Evolutionary conservation across 2,888 invertebrate species (phyloP).

Genomic region (Xanthorhoe designata): DNA sequence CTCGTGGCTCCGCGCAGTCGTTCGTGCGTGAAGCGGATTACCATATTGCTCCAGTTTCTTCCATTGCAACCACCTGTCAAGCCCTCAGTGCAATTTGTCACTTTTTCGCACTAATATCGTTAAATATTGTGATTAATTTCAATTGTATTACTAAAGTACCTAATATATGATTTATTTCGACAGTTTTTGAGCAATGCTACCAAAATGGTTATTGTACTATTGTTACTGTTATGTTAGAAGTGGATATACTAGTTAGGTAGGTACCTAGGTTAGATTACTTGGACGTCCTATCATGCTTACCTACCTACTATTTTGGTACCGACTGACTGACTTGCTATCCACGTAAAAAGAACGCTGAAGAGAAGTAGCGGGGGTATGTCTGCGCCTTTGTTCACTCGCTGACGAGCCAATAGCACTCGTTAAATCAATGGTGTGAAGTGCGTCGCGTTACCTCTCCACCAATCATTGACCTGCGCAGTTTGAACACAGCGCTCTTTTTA

Average conservation of each 20-base stretch:
- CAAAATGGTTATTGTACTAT: not conserved
- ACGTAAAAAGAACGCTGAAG: too few species aligned
- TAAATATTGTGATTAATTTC: constrained; percentile 12
- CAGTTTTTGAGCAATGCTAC: not conserved
- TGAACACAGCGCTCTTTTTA: too few species aligned
- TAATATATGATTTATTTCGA: not conserved
- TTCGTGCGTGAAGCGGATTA: constrained; percentile 49
- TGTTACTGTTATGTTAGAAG: too few species aligned
- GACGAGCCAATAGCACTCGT: too few species aligned
- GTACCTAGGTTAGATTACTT: not conserved
- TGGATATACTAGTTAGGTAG: not conserved
- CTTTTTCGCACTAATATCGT: constrained; percentile 25
- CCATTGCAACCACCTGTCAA: constrained; percentile 43
- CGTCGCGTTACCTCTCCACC: too few species aligned
- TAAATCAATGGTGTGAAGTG: too few species aligned
- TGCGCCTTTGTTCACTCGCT: too few species aligned
- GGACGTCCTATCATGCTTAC: too few species aligned
- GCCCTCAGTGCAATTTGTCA: constrained; percentile 27
- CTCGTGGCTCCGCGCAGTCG: constrained; percentile 6
- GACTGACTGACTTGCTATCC: too few species aligned
- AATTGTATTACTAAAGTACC: not conserved
- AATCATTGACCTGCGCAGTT: too few species aligned
- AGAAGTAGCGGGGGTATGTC: too few species aligned
- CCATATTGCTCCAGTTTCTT: constrained; percentile 59
- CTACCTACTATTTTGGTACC: too few species aligned